These are phyloP conservation scores for Macquaria australasica DNA, from an alignment of 2,113 vertebrate genomes.

Conservation along the genomic window DNA sequence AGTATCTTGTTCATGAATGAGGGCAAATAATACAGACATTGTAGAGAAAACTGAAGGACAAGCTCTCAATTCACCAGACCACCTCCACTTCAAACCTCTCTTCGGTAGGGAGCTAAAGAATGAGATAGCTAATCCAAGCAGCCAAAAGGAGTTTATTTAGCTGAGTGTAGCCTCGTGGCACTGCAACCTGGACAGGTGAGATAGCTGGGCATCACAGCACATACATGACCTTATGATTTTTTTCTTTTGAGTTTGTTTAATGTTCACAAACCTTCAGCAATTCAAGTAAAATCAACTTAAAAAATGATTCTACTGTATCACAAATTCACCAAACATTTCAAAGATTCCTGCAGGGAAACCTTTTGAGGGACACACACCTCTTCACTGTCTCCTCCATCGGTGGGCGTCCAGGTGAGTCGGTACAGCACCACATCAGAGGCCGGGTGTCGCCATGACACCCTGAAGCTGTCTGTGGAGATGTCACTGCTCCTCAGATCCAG, in stretches of 20 bases:
- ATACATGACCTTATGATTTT: too few species aligned
- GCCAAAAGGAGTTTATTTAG: not conserved
- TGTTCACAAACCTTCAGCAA: too few species aligned
- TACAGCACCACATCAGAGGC: slow-evolving; percentile 89
- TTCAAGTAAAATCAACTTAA: too few species aligned
- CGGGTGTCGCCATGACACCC: slow-evolving; percentile 90
- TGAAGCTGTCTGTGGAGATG: slow-evolving; percentile 87
- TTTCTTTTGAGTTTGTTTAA: not conserved
- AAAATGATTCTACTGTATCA: too few species aligned
- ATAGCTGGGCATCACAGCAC: not conserved
- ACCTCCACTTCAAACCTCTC: not conserved
- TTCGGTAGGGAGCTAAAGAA: not conserved
- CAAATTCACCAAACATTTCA: too few species aligned
- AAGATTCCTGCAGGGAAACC: not conserved
- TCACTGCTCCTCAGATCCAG: slow-evolving; percentile 87
- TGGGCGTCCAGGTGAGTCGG: slow-evolving; percentile 90
- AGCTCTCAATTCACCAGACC: not conserved
- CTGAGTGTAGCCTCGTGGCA: not conserved
- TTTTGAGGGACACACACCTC: slow-evolving; percentile 84
- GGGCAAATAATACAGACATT: not conserved
- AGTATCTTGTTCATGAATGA: not conserved
- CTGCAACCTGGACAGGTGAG: not conserved
- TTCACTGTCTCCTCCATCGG: slow-evolving; percentile 84
- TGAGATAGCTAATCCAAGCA: not conserved
- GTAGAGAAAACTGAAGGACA: not conserved